Conservation (phyloP, 2,888 invertebrate species). For the Charanyca ferruginea region DNA sequence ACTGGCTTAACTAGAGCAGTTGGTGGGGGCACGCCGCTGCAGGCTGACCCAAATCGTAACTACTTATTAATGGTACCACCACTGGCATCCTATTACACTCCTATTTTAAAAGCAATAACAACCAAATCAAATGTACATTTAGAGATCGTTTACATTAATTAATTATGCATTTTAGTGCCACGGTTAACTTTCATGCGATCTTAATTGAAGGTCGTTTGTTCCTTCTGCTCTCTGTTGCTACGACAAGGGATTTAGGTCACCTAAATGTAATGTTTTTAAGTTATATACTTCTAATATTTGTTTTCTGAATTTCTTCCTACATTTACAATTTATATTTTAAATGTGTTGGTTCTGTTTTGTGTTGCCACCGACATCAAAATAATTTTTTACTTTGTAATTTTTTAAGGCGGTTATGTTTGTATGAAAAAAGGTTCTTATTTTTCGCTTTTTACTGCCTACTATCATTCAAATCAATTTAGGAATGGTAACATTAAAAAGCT, state of each 20-base stretch:
- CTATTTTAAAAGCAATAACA: conserved; percentile 60
- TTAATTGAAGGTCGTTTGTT: conserved; percentile 41
- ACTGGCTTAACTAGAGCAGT: conserved; percentile 80
- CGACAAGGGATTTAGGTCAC: conserved; percentile 32
- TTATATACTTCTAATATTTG: conserved; percentile 12
- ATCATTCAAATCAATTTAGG: no score
- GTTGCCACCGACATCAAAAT: no score
- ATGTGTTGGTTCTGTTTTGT: no score
- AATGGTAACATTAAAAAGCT: no score
- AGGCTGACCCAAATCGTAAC: conserved; percentile 72
- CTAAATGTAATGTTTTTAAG: conserved; percentile 11
- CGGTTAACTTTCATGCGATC: conserved; percentile 47
- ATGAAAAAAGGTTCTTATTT: no score
- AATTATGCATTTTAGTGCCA: conserved; percentile 56
- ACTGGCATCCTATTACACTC: conserved; percentile 43
- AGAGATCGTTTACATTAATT: conserved; percentile 51
- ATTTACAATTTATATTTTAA: background rate
- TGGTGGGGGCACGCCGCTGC: conserved; percentile 44
- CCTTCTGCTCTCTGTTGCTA: conserved; percentile 36
- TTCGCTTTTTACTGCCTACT: no score
- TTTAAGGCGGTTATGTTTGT: no score
- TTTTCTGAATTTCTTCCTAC: background rate
- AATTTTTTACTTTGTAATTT: no score
- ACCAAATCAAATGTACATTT: conserved; percentile 49
- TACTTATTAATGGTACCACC: conserved; percentile 64